Evolutionary conservation across 2,797 vertebrate species (phyloP).

Genomic region (Gallinago solitaria): DNA sequence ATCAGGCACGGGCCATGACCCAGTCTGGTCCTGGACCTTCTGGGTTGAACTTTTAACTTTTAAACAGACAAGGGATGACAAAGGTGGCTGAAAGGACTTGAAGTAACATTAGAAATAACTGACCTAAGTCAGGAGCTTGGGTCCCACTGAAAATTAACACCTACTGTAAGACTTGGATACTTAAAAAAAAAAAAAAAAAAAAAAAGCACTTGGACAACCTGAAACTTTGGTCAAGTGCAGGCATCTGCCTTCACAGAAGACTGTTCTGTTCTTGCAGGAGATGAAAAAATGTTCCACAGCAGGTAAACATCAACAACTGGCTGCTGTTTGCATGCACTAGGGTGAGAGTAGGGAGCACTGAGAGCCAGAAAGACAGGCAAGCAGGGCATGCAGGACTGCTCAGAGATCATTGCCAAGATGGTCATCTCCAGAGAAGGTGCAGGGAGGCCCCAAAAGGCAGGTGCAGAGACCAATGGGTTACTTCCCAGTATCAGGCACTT

Average conservation of each 20-base stretch:
- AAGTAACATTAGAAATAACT: neutral
- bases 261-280: neutral
- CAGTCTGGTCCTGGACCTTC: neutral
- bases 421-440: neutral
- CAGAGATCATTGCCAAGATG: neutral
- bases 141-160: neutral
- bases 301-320: neutral
- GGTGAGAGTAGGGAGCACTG: neutral
- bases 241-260: neutral
- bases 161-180: neutral
- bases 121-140: neutral
- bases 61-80: neutral
- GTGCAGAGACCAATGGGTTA: neutral
- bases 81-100: neutral
- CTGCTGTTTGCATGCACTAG: neutral
- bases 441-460: neutral
- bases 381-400: neutral
- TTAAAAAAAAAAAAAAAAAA: neutral
- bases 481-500: fast-evolving
- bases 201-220: neutral
- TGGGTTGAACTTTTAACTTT: neutral
- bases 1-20: neutral
- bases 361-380: neutral
- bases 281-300: neutral
- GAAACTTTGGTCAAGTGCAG: neutral